phyloP scores from a whole-genome alignment of 2,888 invertebrate species.

The Patella depressa region DNA sequence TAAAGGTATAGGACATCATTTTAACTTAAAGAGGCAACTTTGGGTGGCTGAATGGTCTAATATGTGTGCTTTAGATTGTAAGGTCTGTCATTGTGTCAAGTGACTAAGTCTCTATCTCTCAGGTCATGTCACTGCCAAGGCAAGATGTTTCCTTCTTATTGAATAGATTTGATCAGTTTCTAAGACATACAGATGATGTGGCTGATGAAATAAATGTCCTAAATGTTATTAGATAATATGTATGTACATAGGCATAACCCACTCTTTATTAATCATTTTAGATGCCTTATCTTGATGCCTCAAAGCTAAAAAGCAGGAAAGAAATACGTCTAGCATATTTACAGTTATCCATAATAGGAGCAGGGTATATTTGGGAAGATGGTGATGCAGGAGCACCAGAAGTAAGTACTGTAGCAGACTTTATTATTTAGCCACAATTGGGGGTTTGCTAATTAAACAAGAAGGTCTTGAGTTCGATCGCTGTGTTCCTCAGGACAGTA shows the following conservation, averaged over 20 bases:
- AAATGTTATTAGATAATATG: background rate
- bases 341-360: conserved; percentile 54
- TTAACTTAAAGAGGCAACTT: no score
- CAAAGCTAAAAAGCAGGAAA: conserved; percentile 42
- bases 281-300: conserved; percentile 54
- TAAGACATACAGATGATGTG: no score
- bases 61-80: no score
- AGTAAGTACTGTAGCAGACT: conserved; percentile 36
- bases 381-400: conserved; percentile 60
- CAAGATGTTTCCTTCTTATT: background rate
- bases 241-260: no score
- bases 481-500: no score
- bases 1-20: conserved; percentile 38
- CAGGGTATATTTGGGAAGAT: conserved; percentile 66
- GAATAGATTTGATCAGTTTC: background rate
- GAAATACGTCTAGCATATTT: conserved; percentile 59
- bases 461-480: no score
- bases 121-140: background rate
- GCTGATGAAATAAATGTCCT: background rate
- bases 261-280: conserved; percentile 28
- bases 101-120: background rate
- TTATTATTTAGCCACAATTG: no score
- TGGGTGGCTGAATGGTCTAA: no score
- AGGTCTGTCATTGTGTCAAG: no score
- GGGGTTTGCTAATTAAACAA: no score